phyloP scores from a whole-genome alignment of 2,888 invertebrate species.

The Hyposoter dolosus region DNA sequence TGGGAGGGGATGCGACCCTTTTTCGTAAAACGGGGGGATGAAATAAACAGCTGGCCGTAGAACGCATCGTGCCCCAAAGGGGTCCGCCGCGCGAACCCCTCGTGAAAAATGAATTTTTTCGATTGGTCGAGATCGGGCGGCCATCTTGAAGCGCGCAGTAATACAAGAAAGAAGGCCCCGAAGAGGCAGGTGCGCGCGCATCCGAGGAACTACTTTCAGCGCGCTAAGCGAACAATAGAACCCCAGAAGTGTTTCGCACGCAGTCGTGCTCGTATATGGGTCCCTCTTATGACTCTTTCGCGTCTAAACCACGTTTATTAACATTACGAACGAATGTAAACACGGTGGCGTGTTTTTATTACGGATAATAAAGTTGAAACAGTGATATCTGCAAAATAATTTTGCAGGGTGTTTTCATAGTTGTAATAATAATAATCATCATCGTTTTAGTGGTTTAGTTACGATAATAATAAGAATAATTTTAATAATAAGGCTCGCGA shows the following conservation, averaged over 20 bases:
- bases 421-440: constrained; percentile 24
- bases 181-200: constrained; percentile 82
- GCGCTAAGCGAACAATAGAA: constrained; percentile 84
- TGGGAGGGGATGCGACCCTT: constrained; percentile 44
- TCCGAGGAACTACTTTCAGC: constrained; percentile 83
- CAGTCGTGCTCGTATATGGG: constrained; percentile 82
- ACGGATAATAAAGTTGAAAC: constrained; percentile 46
- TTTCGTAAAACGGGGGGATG: constrained; percentile 45
- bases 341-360: constrained; percentile 68
- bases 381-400: constrained; percentile 32
- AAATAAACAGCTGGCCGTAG: constrained; percentile 50
- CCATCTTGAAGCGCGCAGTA: constrained; percentile 76
- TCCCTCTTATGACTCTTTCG: constrained; percentile 77
- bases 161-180: constrained; percentile 72
- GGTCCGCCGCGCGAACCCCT: constrained; percentile 41
- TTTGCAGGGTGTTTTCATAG: constrained; percentile 40
- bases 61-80: constrained; percentile 60
- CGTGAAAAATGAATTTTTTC: constrained; percentile 27
- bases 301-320: constrained; percentile 68
- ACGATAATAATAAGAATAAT: neutral
- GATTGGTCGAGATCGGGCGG: constrained; percentile 75
- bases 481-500: constrained; percentile 18
- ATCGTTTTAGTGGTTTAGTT: constrained; percentile 7
- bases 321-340: constrained; percentile 74
- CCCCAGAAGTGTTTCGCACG: constrained; percentile 84